Evolutionary conservation across 2,888 invertebrate genomes (phyloP), one percentile per base, ranked within the genome.

Genomic region (Charanyca ferruginea): DNA sequence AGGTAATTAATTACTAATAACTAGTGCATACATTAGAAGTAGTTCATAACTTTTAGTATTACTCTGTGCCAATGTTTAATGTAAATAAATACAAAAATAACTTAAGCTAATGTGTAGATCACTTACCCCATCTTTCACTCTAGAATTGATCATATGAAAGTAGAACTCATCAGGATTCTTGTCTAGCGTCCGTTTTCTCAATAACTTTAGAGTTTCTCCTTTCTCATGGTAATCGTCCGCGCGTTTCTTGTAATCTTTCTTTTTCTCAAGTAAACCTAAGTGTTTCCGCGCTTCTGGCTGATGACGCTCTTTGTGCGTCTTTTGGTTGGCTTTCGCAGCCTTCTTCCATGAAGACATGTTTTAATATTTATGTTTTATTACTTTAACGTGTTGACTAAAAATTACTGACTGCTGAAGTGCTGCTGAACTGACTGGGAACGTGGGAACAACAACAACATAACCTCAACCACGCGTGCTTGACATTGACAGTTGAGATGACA

Each of bases 161-260:
- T 99, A 98, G 94, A 99, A 99, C 91, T 99, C 99, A 97, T 99
- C 99, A 0, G 99, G 99, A 95, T 99, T 99, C 90, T 97, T 98
- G 88, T 99, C 98, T 23, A 98, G 93, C 0, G 99, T 99, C 67
- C 98, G 96, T 89, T 97, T 97, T 65, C 97, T 97, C 60, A 99
- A 92, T 32, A 98, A 90, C 88, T 98, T 98, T 1, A 99, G 90
- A 0, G 98, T 98, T 65, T 97, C 96, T 63, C 98, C 97, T 88
- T 99, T 99, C 66, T 97, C 96, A 88, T 98, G 97, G 77, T 97
- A 97, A 91, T 98, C 97, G 64, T 96, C 96, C 0, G 98, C 98
- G 52, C 99, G 96, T 67, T 96, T 94, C 73, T 97, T 96, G 88
- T 98, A 99, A 88, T 99, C 98, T 84, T 98, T 98, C 88, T 98